These are phyloP conservation scores for Mesopsocus fuscifrons DNA, from an alignment of 2,888 invertebrate genomes.

Conservation along the genomic window DNA sequence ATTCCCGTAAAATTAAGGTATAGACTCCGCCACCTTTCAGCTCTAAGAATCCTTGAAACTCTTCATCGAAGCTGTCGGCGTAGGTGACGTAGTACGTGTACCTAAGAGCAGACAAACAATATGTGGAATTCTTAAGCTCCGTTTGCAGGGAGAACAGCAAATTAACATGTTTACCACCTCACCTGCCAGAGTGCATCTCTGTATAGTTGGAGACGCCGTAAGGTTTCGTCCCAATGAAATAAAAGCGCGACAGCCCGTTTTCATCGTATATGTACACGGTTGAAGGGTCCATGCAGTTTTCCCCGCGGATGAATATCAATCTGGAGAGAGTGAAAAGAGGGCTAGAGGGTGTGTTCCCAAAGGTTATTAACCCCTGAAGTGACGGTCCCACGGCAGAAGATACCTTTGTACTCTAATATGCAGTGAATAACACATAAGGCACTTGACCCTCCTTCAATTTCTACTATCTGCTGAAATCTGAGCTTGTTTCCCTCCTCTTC, in stretches of 20 bases:
- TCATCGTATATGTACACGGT: background rate
- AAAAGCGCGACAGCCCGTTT: background rate
- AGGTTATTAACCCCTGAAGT: no score
- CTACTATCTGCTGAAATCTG: no score
- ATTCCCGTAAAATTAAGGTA: constrained; percentile 29
- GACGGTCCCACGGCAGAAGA: no score
- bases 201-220: background rate
- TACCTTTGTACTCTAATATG: no score
- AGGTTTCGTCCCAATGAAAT: background rate
- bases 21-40: constrained; percentile 35
- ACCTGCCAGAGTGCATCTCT: constrained; percentile 9
- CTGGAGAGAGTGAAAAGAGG: background rate
- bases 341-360: no score
- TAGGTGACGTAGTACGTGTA: constrained; percentile 12
- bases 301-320: no score
- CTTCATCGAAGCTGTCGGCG: background rate
- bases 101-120: constrained; percentile 17
- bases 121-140: no score
- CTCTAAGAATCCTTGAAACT: constrained; percentile 21
- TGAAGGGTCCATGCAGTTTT: background rate
- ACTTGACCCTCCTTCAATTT: no score
- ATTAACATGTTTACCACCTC: no score
- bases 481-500: no score
- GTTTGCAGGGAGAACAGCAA: no score
- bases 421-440: no score